Evolutionary conservation across 2,888 invertebrate species (phyloP), one percentile per base, ranked within the genome.

Genomic region (Phaonia tiefii): DNA sequence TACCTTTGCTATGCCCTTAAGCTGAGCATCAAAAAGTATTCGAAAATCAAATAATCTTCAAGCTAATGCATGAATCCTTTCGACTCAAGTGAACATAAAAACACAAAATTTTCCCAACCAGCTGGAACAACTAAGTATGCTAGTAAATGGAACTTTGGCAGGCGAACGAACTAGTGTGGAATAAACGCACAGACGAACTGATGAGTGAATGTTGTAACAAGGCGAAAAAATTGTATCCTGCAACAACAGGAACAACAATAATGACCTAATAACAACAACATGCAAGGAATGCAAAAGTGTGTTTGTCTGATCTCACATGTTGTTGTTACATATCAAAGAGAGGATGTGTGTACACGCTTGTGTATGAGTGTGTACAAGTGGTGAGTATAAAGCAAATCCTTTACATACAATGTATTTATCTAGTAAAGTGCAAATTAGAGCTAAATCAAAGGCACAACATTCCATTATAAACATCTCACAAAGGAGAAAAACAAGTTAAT

Each of bases 191-290:
- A 56, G n/a, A 56, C n/a, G 25, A 20, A 65, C 25, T n/a, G n/a
- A n/a, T n/a, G n/a, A n/a, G n/a, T n/a, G n/a, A n/a, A n/a, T n/a
- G n/a, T n/a, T 69, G 73, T 76, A 70, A 76, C 65, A 74, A 25
- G 49, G 56, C 81, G 72, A n/a, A 76, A 71, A 75, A 78, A 81
- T 78, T 77, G 80, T 81, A 81, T 71, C 75, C 75, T 72, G 58
- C 71, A 77, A 46, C 65, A 54, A 71, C 15, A 26, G 2, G 7
- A 26, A 4, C 11, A 15, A 31, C n/a, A 26, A 49, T 1, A 49
- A 49, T 1, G 15, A 49, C 49, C 31, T 31, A 31, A 49, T 49
- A 49, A 51, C 20, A 20, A 2, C 51, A 51, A 4, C 11, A 51
- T 20, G 1, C 8, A 17, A 39, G 31, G n/a, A 26, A 31, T 15